A percentile compares a stretch with the other conserved stretches of the same genome.
Conservation (phyloP, 2,113 vertebrate genomes). For the Phaethon lepturus region DNA sequence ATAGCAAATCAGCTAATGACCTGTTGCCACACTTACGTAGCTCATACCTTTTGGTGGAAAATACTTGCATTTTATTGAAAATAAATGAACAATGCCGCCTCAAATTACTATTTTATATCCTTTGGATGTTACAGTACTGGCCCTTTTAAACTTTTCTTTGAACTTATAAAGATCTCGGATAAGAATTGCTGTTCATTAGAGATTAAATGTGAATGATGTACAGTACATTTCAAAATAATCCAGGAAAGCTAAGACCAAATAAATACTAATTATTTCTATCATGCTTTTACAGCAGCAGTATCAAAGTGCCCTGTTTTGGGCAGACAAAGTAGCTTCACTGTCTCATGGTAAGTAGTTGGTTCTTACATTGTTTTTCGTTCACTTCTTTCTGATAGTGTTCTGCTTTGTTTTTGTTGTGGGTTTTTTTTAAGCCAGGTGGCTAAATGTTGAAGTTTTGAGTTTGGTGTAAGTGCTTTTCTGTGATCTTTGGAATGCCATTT, state of each 20-base stretch:
- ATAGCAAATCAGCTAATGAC: neutral
- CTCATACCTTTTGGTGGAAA: neutral
- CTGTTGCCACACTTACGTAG: accelerated
- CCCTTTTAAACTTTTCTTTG: neutral
- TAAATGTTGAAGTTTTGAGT: neutral
- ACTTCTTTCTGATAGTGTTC: neutral
- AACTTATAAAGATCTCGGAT: neutral
- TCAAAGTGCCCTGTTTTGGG: constrained; percentile 99
- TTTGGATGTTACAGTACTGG: neutral
- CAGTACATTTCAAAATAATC: neutral
- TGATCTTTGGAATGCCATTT: neutral
- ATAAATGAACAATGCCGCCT: accelerated
- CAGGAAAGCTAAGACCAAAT: neutral
- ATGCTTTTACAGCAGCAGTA: constrained; percentile 91
- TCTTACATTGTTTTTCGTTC: neutral
- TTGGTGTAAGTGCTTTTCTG: neutral
- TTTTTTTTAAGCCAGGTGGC: neutral
- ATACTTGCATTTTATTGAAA: neutral
- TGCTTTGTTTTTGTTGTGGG: neutral
- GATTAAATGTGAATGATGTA: neutral
- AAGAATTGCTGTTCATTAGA: neutral
- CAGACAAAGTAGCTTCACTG: constrained; percentile 96
- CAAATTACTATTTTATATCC: neutral
- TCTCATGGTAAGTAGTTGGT: constrained; percentile 88
- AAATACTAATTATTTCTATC: neutral